Percentiles rank a stretch among this genome's conserved stretches.
Evolutionary conservation across 2,797 vertebrate genomes (phyloP).

Genomic region (Pseudochirops corinnae): DNA sequence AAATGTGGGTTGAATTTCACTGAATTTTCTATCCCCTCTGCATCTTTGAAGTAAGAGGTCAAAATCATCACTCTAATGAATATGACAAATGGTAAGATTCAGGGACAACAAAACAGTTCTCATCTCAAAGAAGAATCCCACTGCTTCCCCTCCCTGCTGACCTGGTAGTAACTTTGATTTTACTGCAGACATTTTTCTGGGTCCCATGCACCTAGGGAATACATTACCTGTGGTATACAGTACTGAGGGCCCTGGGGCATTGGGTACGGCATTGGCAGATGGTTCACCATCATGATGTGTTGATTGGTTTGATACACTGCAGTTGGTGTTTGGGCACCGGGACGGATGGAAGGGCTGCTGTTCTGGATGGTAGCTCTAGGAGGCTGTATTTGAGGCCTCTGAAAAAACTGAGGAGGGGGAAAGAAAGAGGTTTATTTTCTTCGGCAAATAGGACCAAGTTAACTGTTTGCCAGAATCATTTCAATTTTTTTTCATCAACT

Average conservation of each 20-base stretch:
- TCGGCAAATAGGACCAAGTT: slow-evolving; percentile 28
- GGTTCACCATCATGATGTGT: slow-evolving; percentile 98
- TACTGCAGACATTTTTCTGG: neutral
- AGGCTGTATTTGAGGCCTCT: slow-evolving; percentile 96
- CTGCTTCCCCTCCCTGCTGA: neutral
- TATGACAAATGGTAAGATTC: slow-evolving; percentile 31
- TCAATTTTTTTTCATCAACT: slow-evolving; percentile 29
- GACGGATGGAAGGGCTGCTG: slow-evolving; percentile 93
- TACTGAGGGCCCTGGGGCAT: slow-evolving; percentile 96
- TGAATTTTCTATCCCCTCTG: slow-evolving; percentile 14
- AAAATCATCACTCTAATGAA: slow-evolving; percentile 38
- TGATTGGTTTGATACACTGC: slow-evolving; percentile 96
- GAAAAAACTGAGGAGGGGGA: slow-evolving; percentile 91
- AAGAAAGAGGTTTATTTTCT: slow-evolving; percentile 25
- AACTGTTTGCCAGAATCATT: slow-evolving; percentile 26
- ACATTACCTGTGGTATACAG: slow-evolving; percentile 96
- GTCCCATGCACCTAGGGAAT: accelerated
- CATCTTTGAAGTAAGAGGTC: slow-evolving; percentile 11
- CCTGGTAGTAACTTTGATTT: slow-evolving; percentile 3
- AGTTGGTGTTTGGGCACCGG: slow-evolving; percentile 93
- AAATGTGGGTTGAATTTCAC: neutral
- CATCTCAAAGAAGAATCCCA: neutral
- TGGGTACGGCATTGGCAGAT: slow-evolving; percentile 95
- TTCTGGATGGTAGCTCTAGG: slow-evolving; percentile 93
- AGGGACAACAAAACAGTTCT: slow-evolving; percentile 29